Evolutionary conservation across 1,140 invertebrate genomes (phyloP).

Genomic region (Pristionchus pacificus): DNA sequence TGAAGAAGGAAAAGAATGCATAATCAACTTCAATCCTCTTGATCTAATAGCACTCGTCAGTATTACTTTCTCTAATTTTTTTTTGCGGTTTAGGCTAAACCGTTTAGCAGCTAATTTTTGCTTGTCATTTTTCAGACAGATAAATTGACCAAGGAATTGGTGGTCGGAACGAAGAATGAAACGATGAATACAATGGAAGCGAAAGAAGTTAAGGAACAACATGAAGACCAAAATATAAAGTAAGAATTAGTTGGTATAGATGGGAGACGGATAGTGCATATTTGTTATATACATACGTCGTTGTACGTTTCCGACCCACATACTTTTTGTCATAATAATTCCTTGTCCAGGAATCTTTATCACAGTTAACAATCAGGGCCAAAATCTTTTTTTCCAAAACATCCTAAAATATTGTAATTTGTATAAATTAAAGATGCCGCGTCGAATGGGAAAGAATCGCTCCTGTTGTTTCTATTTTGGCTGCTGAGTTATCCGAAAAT

Average conservation of each 20-base stretch:
- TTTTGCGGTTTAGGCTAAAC: background rate
- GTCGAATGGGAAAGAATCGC: conserved; percentile 62
- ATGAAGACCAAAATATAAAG: background rate
- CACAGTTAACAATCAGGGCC: too few relatives aligned
- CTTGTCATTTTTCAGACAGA: conserved; percentile 9
- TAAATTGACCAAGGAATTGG: conserved; percentile 12
- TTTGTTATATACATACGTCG: too few relatives aligned
- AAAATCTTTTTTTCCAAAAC: too few relatives aligned
- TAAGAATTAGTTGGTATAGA: too few relatives aligned
- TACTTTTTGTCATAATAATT: too few relatives aligned
- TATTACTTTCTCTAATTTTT: background rate
- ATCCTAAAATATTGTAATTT: too few relatives aligned
- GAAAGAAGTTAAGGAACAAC: background rate
- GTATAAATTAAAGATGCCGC: background rate
- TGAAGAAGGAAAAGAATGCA: too few relatives aligned
- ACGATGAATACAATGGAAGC: conserved; percentile 1
- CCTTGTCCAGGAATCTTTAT: too few relatives aligned
- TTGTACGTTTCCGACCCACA: too few relatives aligned
- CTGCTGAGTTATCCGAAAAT: conserved; percentile 87
- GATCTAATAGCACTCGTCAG: background rate
- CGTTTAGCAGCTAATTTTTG: background rate
- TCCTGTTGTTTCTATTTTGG: conserved; percentile 67
- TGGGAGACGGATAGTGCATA: too few relatives aligned
- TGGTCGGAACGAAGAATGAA: conserved; percentile 9
- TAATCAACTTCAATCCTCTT: background rate